Evolutionary conservation across 1,140 invertebrate genomes (phyloP), one percentile per base, ranked within the genome.

Genomic region (Idris sp.): DNA sequence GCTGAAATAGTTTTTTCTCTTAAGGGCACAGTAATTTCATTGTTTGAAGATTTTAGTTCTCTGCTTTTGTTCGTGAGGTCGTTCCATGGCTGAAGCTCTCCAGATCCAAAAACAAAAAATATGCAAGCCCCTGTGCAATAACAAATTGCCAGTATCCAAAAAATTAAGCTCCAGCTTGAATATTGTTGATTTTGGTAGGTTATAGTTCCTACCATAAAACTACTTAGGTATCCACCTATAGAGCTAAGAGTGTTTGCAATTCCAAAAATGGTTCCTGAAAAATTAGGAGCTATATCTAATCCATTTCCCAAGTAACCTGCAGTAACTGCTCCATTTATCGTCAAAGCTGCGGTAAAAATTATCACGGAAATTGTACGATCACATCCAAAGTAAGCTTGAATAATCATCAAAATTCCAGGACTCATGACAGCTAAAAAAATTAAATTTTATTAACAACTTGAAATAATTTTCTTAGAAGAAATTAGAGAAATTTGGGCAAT

Each of bases 211-310:
- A 96, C 95, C 87, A 97, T 92, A 76, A 90, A 90, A 0, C 95
- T 93, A 22, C 95, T 96, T 0, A 97, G 78, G 82, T 93, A 97
- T 13, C 96, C 96, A 11, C 96, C 95, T 35, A 96, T 87, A 0
- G 95, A 97, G 0, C 95, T 96, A 44, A 97, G 83, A 0, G 95
- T 97, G 81, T 97, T 97, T 4, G 95, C 94, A 80, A 97, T 90
- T 6, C 96, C 96, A 86, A 97, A 97, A 51, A 97, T 93, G 1
- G 94, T 95, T 79, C 95, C 95, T 43, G 95, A 94, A 84, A 94
- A 97, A 77, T 95, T 94, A 3, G 95, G 95, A 1, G 95, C 95
- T 77, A 97, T 96, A 79, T 97, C 95, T 30, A 96, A 87, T 14
- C 94, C 94, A 81, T 97, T 97, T 48, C 95, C 93, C 13, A 97